Base-by-base conservation (phyloP, 2,888 invertebrate species). In the Ophraella communa region DNA sequence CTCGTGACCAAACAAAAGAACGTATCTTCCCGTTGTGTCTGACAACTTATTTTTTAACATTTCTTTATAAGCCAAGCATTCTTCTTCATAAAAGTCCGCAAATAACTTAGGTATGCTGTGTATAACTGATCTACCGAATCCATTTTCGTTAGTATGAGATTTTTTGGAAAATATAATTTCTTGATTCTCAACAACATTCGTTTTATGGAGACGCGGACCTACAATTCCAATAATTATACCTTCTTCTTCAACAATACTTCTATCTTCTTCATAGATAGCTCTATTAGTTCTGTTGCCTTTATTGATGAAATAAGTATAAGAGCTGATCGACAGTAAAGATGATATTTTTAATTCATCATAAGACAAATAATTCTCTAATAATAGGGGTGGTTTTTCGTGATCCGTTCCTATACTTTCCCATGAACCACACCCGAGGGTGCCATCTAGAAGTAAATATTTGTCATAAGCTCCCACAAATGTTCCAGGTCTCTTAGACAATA, bases 341-440 rank as follows among this genome's bases (percentile, higher is more conserved):
- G 87, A 86, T 42, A 86, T 76, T 74, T 87, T 87, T 2, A 88
- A 81, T 76, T 87, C 88, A 66, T 87, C 87, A 73, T 87, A 87
- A 62, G 86, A 85, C 30, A 88, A 77, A 64, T 85, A 86, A 61
- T 85, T 77, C 17, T 81, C 73, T 33, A 87, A 73, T 11, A 82
- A 42, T 56, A 87, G 71, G 0, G 86, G 86, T 1, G 80, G 76
- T 64, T 79, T 78, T 71, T 87, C 85, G 8, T 77, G 30, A 27
- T 73, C 75, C 0, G 83, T 86, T 20, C 87, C 87, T 33, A 87
- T 83, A 20, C 75, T 75, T 71, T 86, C 84, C 82, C 87, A 87
- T 18, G 84, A 84, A 14, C 84, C 83, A 2, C 76, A 73, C 0
- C 86, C 87, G 11, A 73, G 76, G 56, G 80, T 79, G 0, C 83